phyloP scores from a whole-genome alignment of 1,140 invertebrate genomes.

The Coelopa frigida region DNA sequence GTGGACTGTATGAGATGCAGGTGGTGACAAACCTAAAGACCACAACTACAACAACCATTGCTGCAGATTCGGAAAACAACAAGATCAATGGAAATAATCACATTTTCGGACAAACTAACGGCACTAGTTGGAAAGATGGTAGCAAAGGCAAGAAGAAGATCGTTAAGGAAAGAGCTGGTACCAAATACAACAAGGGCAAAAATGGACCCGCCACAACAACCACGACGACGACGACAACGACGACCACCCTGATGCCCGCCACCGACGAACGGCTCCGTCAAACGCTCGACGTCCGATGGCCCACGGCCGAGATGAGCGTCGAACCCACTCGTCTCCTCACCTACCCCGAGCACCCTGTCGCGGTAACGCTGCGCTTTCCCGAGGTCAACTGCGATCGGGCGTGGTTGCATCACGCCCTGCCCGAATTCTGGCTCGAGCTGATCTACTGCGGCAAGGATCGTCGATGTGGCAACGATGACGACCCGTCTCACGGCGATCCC shows the following conservation, averaged over 20 bases:
- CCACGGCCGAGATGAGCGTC: conserved; percentile 59
- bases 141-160: too few species aligned
- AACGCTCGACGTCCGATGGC: conserved; percentile 66
- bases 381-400: conserved; percentile 54
- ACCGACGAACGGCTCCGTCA: conserved; percentile 36
- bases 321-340: conserved; percentile 66
- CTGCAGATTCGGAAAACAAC: not conserved
- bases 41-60: conserved; percentile 12
- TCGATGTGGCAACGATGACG: conserved; percentile 35
- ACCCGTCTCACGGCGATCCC: conserved; percentile 5
- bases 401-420: conserved; percentile 49
- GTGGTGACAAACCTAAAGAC: conserved; percentile 30
- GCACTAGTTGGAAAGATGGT: too few species aligned
- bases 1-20: conserved; percentile 40
- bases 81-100: too few species aligned
- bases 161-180: too few species aligned
- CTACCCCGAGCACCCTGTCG: conserved; percentile 66
- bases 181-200: too few species aligned
- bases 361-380: conserved; percentile 63
- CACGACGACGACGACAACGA: conserved; percentile 15
- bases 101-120: too few species aligned
- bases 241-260: conserved; percentile 31
- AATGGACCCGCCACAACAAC: not conserved
- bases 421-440: conserved; percentile 65
- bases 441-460: conserved; percentile 66